phyloP scores from a whole-genome alignment of 2,113 vertebrate species.

The Sebastes schlegelii region DNA sequence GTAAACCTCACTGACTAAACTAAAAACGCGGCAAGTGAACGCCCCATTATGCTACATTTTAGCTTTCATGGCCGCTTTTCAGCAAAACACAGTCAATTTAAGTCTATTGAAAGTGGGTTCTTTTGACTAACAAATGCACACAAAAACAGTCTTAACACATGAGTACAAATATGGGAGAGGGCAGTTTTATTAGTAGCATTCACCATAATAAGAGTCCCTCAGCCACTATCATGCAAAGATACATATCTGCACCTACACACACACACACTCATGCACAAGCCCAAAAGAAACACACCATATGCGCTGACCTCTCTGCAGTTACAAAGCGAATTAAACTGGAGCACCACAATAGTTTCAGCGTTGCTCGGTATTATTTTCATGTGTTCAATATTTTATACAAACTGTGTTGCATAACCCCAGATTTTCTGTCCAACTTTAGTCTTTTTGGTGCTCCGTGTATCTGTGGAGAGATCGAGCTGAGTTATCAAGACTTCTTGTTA shows the following conservation, averaged over 20 bases:
- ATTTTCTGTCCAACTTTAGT: constrained; percentile 32
- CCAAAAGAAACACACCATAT: neutral
- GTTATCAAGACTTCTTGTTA: constrained; percentile 38
- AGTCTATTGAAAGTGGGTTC: neutral
- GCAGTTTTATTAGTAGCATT: too few species aligned
- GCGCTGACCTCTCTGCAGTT: constrained; percentile 3
- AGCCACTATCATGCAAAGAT: too few species aligned
- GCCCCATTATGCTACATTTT: neutral
- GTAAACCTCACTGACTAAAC: too few species aligned
- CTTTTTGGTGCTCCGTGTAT: constrained; percentile 40
- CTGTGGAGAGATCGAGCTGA: constrained; percentile 35
- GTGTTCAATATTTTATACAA: constrained; percentile 55
- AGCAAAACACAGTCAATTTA: neutral
- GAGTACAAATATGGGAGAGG: too few species aligned
- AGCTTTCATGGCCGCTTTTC: neutral
- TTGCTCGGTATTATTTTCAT: constrained; percentile 42
- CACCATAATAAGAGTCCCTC: too few species aligned
- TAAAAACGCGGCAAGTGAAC: too few species aligned
- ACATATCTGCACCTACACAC: too few species aligned
- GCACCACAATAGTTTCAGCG: neutral
- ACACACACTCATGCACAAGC: too few species aligned
- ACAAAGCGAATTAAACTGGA: constrained; percentile 17
- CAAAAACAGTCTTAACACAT: neutral
- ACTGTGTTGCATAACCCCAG: constrained; percentile 52
- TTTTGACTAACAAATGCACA: neutral